Conservation (phyloP, 2,113 vertebrate species). For the Labeo catla region DNA sequence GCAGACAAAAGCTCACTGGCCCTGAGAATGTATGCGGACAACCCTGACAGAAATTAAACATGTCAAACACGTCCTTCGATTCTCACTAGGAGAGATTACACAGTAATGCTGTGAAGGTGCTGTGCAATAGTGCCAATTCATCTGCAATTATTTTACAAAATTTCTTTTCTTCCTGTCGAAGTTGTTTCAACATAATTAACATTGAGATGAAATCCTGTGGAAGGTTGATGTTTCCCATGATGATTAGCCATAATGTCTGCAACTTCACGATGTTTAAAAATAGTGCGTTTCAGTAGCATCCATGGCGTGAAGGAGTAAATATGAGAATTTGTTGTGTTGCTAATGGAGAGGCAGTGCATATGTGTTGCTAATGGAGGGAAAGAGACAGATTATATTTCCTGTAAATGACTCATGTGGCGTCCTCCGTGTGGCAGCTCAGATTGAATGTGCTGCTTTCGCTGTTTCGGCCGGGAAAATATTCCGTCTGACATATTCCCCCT, state of each 20-base stretch:
- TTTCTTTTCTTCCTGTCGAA: slow-evolving; percentile 16
- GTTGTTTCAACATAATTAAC: slow-evolving; percentile 48
- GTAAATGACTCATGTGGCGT: slow-evolving; percentile 21
- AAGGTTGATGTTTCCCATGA: neutral
- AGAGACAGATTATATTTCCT: slow-evolving; percentile 8
- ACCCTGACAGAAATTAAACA: neutral
- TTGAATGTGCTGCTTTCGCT: neutral
- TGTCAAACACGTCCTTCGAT: neutral
- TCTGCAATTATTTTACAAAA: slow-evolving; percentile 39
- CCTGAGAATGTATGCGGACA: neutral
- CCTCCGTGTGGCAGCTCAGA: neutral
- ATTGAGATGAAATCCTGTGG: slow-evolving; percentile 3
- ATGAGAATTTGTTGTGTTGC: neutral
- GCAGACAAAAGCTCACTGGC: slow-evolving; percentile 9
- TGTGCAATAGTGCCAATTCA: slow-evolving; percentile 14
- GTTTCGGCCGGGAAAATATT: slow-evolving; percentile 54
- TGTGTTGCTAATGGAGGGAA: slow-evolving; percentile 20
- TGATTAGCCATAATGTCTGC: neutral
- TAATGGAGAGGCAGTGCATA: neutral
- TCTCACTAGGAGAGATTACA: neutral
- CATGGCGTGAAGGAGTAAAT: neutral
- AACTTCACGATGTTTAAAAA: neutral
- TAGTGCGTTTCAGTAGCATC: neutral
- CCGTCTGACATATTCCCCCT: slow-evolving; percentile 70
- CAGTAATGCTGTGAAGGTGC: neutral